phyloP scores from a whole-genome alignment of 2,797 vertebrate genomes.

The Borostomias antarcticus region DNA sequence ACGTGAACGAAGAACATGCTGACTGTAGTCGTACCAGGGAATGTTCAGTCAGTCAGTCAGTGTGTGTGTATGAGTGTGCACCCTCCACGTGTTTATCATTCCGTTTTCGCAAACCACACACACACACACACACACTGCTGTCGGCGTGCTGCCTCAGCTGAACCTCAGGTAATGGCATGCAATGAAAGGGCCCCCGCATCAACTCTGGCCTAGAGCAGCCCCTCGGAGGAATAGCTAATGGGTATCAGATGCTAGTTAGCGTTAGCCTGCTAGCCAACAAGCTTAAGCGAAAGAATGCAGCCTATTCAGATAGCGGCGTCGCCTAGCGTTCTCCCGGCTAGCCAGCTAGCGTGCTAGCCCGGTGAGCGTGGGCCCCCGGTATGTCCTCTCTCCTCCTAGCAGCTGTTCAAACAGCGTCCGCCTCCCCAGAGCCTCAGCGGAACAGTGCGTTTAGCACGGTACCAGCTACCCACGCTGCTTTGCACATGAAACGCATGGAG shows the following conservation, averaged over 20 bases:
- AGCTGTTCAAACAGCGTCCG: constrained; percentile 16
- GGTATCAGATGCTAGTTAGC: constrained; percentile 41
- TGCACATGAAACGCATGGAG: background rate
- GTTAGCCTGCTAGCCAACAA: background rate
- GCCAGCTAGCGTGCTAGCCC: too few relatives aligned
- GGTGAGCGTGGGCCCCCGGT: background rate
- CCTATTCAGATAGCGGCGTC: background rate
- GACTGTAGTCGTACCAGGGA: constrained; percentile 25
- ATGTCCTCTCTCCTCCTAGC: background rate
- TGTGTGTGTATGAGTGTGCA: constrained; percentile 19
- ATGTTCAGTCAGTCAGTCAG: constrained; percentile 15
- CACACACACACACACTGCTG: constrained; percentile 14
- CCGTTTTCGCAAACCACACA: constrained; percentile 17
- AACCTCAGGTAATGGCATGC: constrained; percentile 24
- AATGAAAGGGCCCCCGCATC: constrained; percentile 15
- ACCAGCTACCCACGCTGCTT: background rate
- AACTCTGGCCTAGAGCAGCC: constrained; percentile 15
- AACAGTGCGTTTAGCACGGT: constrained; percentile 7
- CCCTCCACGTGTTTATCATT: constrained; percentile 34
- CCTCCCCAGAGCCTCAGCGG: background rate
- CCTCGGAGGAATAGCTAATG: constrained; percentile 34
- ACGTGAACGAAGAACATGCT: constrained; percentile 33
- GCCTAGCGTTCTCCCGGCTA: too few relatives aligned
- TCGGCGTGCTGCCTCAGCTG: constrained; percentile 39
- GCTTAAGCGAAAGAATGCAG: background rate